Conservation (phyloP, 2,113 vertebrate species). For the Xenotilapia leptura region DNA sequence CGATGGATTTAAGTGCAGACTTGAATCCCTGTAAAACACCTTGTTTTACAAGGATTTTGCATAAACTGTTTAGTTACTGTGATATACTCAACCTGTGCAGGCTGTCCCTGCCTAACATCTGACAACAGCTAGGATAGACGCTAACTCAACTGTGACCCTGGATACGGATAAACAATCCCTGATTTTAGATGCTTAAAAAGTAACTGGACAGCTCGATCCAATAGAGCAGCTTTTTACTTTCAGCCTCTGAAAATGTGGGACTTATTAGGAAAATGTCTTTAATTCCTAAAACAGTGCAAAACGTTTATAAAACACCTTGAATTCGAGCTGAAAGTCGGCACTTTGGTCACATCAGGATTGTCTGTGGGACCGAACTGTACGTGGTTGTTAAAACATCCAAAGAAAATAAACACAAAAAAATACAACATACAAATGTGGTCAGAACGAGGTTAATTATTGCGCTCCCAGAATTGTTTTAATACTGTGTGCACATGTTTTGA, state of each 20-base stretch:
- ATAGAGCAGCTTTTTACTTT: background rate
- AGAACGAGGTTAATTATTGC: background rate
- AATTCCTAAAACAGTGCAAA: background rate
- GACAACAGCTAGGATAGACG: background rate
- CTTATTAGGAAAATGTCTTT: background rate
- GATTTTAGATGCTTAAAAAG: background rate
- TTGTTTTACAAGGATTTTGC: background rate
- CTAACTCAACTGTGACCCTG: background rate
- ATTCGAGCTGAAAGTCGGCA: background rate
- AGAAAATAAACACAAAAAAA: background rate
- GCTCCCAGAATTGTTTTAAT: background rate
- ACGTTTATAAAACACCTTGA: background rate
- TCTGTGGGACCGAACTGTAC: background rate
- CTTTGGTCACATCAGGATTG: background rate
- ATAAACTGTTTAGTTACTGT: background rate
- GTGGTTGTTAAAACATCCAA: background rate
- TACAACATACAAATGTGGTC: background rate
- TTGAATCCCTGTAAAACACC: background rate
- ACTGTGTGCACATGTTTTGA: background rate
- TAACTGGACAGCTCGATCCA: background rate
- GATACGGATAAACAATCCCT: background rate
- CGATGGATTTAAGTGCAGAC: background rate
- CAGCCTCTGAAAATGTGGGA: background rate
- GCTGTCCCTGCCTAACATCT: background rate
- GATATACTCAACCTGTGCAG: too few relatives aligned